Evolutionary conservation across 1,140 invertebrate genomes (phyloP), one percentile per base, ranked within the genome.

Genomic region (Heliconius nattereri): DNA sequence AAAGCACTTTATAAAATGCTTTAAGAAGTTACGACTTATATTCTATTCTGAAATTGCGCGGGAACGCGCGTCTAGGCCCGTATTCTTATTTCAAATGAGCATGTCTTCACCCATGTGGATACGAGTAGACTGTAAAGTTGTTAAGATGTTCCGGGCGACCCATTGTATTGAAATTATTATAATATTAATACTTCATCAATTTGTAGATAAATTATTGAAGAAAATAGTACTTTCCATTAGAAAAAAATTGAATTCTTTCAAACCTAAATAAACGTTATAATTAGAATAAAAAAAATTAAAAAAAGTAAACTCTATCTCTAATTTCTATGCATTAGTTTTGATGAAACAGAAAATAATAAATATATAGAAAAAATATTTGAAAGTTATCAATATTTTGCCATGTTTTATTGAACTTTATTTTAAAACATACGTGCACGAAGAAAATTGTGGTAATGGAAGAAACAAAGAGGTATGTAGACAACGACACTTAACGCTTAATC

Each of bases 71-170:
- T 75, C 79, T 80, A 70, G 76, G 40, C 72, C 80, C 79, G 83
- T 78, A 80, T 79, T 85, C 84, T 82, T 78, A 80, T 82, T 81
- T 84, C 73, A 79, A 87, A 85, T 87, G 86, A 85, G 78, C 78
- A 83, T 81, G 70, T 16, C 72, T 72, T 37, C 26, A 66, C 9
- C 60, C 60, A 66, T 66, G 60, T 66, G 60, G 60, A 66, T 66
- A 66, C 16, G 23, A 29, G 60, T 29, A n/a, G 60, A 66, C 20
- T 29, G 26, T 29, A n/a, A 13, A 66, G 26, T 29, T 26, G 60
- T 29, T 9, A 66, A 73, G 71, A 70, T 73, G 54, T 45, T 77
- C 13, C 13, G 26, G 60, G 60, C 60, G 60, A 11, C 9, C 60
- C 29, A 26, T 26, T 66, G 26, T 66, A 29, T n/a, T 66, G 60